phyloP scores from a whole-genome alignment of 2,113 vertebrate genomes.

The Platanista minor region DNA sequence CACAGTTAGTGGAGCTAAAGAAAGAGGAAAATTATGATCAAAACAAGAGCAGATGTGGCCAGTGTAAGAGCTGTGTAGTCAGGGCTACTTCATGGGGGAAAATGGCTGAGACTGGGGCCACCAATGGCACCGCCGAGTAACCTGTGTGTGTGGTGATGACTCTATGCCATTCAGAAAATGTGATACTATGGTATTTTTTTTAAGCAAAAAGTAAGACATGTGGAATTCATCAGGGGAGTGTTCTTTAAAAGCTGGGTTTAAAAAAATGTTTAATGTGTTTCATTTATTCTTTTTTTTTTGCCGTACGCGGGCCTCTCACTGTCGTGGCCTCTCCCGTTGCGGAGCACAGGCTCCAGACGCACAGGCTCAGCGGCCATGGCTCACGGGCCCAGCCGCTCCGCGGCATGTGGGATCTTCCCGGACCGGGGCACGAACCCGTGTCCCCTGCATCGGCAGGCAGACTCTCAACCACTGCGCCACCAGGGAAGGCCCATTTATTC shows the following conservation, averaged over 20 bases:
- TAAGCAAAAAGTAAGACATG: background rate
- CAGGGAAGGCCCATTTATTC: too few relatives aligned
- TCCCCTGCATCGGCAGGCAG: too few relatives aligned
- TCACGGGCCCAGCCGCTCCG: too few relatives aligned
- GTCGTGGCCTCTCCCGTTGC: too few relatives aligned
- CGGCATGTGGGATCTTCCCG: too few relatives aligned
- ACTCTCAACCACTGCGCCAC: too few relatives aligned
- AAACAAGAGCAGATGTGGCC: background rate
- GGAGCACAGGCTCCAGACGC: too few relatives aligned
- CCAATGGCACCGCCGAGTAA: fast-evolving
- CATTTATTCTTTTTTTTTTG: background rate
- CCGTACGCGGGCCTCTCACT: too few relatives aligned
- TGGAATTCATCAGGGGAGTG: background rate
- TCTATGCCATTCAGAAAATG: background rate
- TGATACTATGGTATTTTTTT: background rate
- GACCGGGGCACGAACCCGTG: too few relatives aligned
- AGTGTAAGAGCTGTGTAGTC: background rate
- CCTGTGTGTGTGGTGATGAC: background rate
- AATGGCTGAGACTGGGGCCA: too few relatives aligned
- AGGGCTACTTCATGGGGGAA: fast-evolving
- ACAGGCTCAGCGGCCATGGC: too few relatives aligned
- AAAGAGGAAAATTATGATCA: background rate
- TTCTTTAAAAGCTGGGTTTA: background rate
- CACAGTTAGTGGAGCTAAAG: fast-evolving
- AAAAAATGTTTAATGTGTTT: background rate